These are phyloP conservation scores for Urocyon cinereoargenteus DNA, from an alignment of 2,797 vertebrate genomes.

Conservation along the genomic window DNA sequence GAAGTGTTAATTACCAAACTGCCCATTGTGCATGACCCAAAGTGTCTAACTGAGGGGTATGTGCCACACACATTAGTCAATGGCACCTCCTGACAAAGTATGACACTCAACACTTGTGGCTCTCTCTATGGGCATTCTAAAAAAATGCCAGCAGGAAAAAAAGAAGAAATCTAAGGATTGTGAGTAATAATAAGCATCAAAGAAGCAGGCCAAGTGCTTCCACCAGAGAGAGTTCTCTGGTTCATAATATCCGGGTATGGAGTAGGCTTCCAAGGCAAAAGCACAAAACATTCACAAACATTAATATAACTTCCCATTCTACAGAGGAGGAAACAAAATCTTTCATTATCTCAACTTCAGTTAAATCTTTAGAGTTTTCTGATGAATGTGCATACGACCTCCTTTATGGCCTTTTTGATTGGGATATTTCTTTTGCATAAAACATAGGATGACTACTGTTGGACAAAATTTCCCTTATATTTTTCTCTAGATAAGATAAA, in stretches of 20 bases:
- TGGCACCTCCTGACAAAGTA: constrained; percentile 3
- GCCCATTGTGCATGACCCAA: not conserved
- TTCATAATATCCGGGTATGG: not conserved
- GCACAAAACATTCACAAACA: not conserved
- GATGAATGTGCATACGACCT: not conserved
- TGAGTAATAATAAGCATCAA: not conserved
- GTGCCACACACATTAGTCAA: not conserved
- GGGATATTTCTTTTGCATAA: not conserved
- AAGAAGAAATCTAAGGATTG: not conserved
- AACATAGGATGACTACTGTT: not conserved
- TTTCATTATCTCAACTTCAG: not conserved
- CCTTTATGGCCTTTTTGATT: not conserved
- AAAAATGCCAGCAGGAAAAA: not conserved
- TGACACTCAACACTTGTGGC: not conserved
- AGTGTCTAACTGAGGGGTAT: not conserved
- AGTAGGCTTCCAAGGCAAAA: not conserved
- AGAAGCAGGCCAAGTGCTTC: not conserved
- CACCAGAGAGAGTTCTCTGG: not conserved
- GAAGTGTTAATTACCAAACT: not conserved
- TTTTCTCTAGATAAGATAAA: not conserved
- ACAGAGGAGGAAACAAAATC: not conserved
- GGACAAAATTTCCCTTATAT: not conserved
- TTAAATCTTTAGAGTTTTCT: constrained; percentile 33
- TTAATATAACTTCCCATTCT: not conserved
- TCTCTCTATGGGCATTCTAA: not conserved